Conservation (phyloP, 2,888 invertebrate species). For the Nasonia oneida region DNA sequence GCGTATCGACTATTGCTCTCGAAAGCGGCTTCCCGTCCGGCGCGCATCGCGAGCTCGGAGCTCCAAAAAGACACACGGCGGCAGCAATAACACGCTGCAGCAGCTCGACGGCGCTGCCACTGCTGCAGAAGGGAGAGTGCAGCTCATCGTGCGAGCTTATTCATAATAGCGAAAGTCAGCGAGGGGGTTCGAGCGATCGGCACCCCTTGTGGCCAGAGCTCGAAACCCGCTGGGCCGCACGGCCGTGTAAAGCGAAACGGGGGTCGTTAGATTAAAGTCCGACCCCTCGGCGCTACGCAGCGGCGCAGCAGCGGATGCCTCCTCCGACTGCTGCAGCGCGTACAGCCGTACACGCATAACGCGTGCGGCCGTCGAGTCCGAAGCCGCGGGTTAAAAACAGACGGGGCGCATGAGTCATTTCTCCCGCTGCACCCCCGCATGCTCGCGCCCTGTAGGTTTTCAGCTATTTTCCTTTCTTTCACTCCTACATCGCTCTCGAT, state of each 20-base stretch:
- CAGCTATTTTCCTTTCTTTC: background rate
- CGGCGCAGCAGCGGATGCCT: constrained; percentile 68
- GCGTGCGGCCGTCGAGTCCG: constrained; percentile 62
- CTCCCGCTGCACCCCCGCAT: background rate
- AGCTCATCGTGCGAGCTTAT: constrained; percentile 19
- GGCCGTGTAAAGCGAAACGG: constrained; percentile 67
- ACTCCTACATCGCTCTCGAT: background rate
- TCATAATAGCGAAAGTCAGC: constrained; percentile 16
- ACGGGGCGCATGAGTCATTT: constrained; percentile 66
- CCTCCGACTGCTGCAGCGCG: constrained; percentile 57
- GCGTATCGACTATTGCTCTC: background rate
- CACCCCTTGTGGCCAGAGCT: background rate
- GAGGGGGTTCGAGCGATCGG: background rate
- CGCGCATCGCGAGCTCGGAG: background rate
- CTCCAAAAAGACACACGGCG: background rate
- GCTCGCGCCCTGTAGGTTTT: background rate
- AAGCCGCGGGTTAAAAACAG: constrained; percentile 74
- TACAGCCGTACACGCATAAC: background rate
- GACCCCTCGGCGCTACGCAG: constrained; percentile 68
- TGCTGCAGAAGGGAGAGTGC: background rate
- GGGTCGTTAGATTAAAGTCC: constrained; percentile 78
- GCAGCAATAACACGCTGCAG: background rate
- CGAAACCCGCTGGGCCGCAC: background rate
- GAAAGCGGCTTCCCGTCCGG: background rate
- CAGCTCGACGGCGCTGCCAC: background rate